Evolutionary conservation across 2,888 invertebrate genomes (phyloP).

Genomic region (Cryptocephalus moraei): DNA sequence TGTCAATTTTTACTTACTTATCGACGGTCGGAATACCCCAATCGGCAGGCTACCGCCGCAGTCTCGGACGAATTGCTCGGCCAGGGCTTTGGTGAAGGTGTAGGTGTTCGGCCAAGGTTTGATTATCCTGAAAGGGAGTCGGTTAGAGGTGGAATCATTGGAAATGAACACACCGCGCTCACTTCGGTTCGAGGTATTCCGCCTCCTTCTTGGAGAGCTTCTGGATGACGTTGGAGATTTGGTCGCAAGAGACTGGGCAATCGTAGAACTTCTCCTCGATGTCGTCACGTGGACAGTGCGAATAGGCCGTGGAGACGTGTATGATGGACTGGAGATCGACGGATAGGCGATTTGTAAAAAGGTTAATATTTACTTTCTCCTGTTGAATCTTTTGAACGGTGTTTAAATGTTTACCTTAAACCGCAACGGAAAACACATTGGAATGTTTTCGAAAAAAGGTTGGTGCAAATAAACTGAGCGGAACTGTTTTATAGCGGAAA

Average conservation of each 20-base stretch:
- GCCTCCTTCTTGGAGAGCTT: conserved; percentile 26
- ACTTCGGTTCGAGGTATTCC: conserved; percentile 37
- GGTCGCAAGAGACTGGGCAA: conserved; percentile 43
- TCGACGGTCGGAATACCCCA: conserved; percentile 72
- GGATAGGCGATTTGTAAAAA: no score
- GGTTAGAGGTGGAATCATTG: not conserved
- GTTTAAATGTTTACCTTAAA: not conserved
- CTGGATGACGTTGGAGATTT: conserved; percentile 36
- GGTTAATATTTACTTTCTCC: not conserved
- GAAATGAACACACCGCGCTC: conserved; percentile 14
- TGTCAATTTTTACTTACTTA: conserved; percentile 54
- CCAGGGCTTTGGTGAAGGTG: conserved; percentile 76
- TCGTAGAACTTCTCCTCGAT: conserved; percentile 63
- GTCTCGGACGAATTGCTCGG: conserved; percentile 56
- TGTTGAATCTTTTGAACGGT: no score
- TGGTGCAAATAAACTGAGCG: not conserved
- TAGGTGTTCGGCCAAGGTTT: conserved; percentile 75
- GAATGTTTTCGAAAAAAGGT: not conserved
- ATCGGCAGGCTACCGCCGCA: conserved; percentile 55
- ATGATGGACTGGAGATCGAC: conserved; percentile 56
- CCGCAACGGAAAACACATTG: no score
- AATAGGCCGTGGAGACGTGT: conserved; percentile 75
- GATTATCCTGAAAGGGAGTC: conserved; percentile 41
- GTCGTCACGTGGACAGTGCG: conserved; percentile 54
- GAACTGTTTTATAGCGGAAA: not conserved